Conservation (phyloP, 2,888 invertebrate genomes). For the Autographa pulchrina region DNA sequence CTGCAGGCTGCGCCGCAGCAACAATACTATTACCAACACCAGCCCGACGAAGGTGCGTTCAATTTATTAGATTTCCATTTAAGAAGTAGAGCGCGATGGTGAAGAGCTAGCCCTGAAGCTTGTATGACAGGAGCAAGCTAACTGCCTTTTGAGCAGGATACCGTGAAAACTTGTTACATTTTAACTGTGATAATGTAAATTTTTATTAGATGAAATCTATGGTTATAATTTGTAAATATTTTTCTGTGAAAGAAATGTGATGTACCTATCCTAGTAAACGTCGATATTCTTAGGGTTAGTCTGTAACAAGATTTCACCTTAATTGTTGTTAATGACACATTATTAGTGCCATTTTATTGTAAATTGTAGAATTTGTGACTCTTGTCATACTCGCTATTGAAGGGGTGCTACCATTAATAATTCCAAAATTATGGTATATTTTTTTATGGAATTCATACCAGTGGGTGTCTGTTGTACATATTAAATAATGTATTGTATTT, state of each 20-base stretch:
- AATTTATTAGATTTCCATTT: constrained; percentile 89
- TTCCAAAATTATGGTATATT: constrained; percentile 89
- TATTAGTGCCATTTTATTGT: constrained; percentile 89
- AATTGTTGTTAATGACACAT: constrained; percentile 87
- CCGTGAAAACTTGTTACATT: constrained; percentile 89
- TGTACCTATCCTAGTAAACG: constrained; percentile 82
- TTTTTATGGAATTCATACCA: constrained; percentile 89
- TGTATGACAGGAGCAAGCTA: constrained; percentile 90
- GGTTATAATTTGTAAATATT: constrained; percentile 85
- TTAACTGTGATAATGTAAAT: constrained; percentile 89
- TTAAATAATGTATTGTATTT: constrained; percentile 87
- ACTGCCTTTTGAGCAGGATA: constrained; percentile 81
- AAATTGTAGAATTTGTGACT: constrained; percentile 89
- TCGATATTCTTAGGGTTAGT: constrained; percentile 85
- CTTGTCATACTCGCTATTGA: constrained; percentile 90
- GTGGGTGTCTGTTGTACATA: constrained; percentile 88
- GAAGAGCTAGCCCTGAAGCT: constrained; percentile 90
- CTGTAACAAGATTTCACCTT: constrained; percentile 89
- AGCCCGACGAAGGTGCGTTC: constrained; percentile 90
- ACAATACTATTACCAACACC: constrained; percentile 89
- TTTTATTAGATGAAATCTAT: constrained; percentile 88
- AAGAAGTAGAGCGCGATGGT: constrained; percentile 90
- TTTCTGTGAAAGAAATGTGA: constrained; percentile 81
- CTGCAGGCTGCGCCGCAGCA: constrained; percentile 85
- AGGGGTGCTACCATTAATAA: constrained; percentile 90